These are phyloP conservation scores for Copidosoma aretas DNA, from an alignment of 2,888 invertebrate species.

Conservation along the genomic window DNA sequence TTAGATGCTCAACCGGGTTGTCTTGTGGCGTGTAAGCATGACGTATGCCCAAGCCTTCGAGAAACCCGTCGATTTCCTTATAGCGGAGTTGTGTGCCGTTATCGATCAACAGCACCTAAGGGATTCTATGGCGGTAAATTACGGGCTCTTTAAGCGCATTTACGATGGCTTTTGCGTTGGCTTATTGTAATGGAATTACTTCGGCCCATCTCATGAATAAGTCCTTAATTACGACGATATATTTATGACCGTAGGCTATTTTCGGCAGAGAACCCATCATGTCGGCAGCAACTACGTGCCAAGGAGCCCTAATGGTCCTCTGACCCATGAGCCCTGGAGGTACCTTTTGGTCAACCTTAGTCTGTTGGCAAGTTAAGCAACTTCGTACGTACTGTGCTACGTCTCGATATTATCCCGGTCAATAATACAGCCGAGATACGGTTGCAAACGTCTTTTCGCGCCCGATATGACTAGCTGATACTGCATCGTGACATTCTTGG, in stretches of 20 bases:
- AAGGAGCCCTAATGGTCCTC: not conserved
- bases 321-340: not conserved
- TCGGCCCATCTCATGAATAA: too few species aligned
- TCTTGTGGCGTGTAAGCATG: slow-evolving; percentile 30
- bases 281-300: not conserved
- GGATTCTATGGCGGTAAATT: not conserved
- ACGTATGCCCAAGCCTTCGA: not conserved
- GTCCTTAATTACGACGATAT: too few species aligned
- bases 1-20: slow-evolving; percentile 44
- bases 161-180: not conserved
- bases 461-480: too few species aligned
- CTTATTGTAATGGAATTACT: not conserved
- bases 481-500: too few species aligned
- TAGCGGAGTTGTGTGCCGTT: slow-evolving; percentile 6
- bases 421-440: too few species aligned
- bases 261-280: too few species aligned
- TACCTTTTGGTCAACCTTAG: too few species aligned
- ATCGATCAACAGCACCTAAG: not conserved
- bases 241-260: too few species aligned
- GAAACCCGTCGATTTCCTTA: not conserved
- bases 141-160: not conserved
- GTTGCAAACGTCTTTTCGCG: too few species aligned
- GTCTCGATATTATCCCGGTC: too few species aligned
- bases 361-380: too few species aligned
- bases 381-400: too few species aligned